Percentiles rank a stretch among this genome's conserved stretches.
These are phyloP conservation scores for Ladona fulva DNA, from an alignment of 1,140 invertebrate genomes.

Conservation along the genomic window DNA sequence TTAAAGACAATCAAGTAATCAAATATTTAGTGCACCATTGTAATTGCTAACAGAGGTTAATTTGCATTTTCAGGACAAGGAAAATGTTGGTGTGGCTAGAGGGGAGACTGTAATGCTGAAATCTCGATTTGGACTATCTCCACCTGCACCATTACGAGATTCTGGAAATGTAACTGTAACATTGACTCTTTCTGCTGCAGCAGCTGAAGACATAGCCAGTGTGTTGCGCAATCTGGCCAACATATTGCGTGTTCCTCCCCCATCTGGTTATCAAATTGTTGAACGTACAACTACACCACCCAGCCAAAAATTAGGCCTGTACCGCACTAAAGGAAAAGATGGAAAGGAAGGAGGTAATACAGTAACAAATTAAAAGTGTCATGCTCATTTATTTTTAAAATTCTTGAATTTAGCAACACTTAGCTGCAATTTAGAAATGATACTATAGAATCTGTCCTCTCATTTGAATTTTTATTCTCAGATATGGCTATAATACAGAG, in stretches of 20 bases:
- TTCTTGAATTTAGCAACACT: neutral
- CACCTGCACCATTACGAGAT: constrained; percentile 52
- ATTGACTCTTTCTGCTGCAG: constrained; percentile 76
- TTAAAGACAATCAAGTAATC: too few relatives aligned
- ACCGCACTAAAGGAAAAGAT: constrained; percentile 71
- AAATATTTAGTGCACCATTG: too few relatives aligned
- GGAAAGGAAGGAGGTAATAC: constrained; percentile 32
- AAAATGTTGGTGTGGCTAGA: constrained; percentile 38
- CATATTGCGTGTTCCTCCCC: constrained; percentile 79
- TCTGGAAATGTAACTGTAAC: constrained; percentile 86
- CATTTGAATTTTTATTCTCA: neutral
- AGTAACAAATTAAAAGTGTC: neutral
- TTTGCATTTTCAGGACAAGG: constrained; percentile 38
- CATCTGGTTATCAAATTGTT: constrained; percentile 74
- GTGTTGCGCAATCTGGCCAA: constrained; percentile 84
- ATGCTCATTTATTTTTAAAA: neutral
- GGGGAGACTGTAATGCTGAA: constrained; percentile 23
- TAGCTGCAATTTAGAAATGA: too few relatives aligned
- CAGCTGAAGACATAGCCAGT: constrained; percentile 84
- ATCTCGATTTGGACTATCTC: constrained; percentile 35
- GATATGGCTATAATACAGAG: constrained; percentile 63
- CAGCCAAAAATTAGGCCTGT: constrained; percentile 69
- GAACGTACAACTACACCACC: constrained; percentile 68
- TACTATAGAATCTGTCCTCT: neutral
- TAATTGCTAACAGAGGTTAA: too few relatives aligned